These are phyloP conservation scores for Ischnura elegans DNA, from an alignment of 2,888 invertebrate genomes.

Conservation along the genomic window DNA sequence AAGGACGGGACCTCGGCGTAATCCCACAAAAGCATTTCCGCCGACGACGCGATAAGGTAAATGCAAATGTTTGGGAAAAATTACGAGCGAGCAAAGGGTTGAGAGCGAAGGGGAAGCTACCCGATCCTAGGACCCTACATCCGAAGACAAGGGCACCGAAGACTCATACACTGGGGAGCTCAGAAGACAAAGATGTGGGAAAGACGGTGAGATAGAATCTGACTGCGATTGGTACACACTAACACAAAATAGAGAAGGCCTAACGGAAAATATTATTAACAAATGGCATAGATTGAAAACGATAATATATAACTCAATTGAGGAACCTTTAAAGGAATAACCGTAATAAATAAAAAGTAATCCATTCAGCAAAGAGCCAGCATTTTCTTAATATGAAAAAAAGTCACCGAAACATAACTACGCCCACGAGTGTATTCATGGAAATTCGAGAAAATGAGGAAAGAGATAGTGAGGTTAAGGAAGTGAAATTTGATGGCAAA, in stretches of 20 bases:
- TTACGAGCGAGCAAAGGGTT: not conserved
- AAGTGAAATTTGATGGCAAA: not conserved
- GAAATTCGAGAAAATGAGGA: not conserved
- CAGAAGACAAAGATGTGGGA: no score
- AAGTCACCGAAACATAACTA: not conserved
- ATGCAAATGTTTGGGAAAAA: slow-evolving; percentile 22
- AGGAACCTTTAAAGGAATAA: no score
- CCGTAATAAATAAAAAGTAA: no score
- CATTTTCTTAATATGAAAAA: not conserved
- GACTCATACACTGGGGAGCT: not conserved
- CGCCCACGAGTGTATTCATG: not conserved
- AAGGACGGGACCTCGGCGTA: not conserved
- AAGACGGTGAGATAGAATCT: no score
- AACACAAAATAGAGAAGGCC: not conserved
- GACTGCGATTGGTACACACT: no score
- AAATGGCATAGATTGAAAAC: not conserved
- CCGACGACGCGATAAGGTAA: slow-evolving; percentile 30
- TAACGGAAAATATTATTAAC: not conserved
- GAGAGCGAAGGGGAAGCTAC: not conserved
- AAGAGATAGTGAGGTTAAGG: not conserved
- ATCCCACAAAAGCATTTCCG: slow-evolving; percentile 1
- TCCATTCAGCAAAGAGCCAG: not conserved
- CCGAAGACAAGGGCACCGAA: not conserved
- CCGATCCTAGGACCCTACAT: not conserved
- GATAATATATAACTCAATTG: no score